Evolutionary conservation across 1,140 invertebrate genomes (phyloP).

Genomic region (Heliconius melpomene): DNA sequence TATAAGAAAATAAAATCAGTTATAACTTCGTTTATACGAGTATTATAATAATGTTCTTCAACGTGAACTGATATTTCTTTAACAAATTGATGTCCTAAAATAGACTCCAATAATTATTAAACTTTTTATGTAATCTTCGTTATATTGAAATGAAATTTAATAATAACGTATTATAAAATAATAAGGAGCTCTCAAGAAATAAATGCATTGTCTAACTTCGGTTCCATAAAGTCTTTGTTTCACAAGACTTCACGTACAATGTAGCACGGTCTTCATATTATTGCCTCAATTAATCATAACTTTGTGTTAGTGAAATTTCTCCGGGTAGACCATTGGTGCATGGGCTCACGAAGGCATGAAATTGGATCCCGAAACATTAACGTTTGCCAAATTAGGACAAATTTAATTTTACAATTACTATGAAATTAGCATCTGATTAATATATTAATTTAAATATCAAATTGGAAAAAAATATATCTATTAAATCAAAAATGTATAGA

Average conservation of each 20-base stretch:
- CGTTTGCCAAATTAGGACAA: constrained; percentile 62
- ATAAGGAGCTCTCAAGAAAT: constrained; percentile 18
- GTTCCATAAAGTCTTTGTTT: constrained; percentile 41
- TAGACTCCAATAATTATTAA: no score
- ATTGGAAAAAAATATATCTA: not conserved
- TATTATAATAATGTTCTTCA: no score
- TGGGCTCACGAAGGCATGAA: constrained; percentile 77
- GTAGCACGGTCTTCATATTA: constrained; percentile 63
- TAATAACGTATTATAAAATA: constrained; percentile 8
- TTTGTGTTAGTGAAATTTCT: constrained; percentile 79
- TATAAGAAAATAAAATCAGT: no score
- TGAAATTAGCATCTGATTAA: not conserved
- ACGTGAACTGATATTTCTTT: not conserved
- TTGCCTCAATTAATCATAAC: constrained; percentile 80
- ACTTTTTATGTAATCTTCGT: no score
- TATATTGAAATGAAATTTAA: no score
- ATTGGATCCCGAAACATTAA: constrained; percentile 75
- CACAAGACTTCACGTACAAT: constrained; percentile 44
- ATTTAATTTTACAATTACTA: constrained; percentile 54
- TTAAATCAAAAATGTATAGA: not conserved
- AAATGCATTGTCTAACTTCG: constrained; percentile 22
- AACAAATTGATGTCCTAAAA: no score
- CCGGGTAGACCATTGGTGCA: constrained; percentile 72
- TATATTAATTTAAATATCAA: not conserved
- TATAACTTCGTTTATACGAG: no score